phyloP scores from a whole-genome alignment of 2,797 vertebrate genomes.

The Typhlichthys subterraneus region DNA sequence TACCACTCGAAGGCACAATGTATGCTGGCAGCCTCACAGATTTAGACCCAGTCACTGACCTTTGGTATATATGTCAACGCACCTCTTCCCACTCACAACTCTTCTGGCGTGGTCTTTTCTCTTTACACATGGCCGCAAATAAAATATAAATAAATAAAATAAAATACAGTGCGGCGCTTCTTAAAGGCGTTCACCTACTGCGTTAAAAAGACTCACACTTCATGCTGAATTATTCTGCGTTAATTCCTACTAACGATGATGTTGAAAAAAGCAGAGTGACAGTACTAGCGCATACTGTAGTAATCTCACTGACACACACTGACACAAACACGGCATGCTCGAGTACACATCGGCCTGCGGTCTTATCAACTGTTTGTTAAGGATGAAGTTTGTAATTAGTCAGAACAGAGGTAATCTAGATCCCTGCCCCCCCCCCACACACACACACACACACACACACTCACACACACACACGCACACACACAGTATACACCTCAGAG shows the following conservation, averaged over 20 bases:
- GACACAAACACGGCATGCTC: constrained; percentile 32
- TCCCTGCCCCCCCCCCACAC: not conserved
- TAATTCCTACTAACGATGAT: too few relatives aligned
- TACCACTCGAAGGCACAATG: constrained; percentile 11
- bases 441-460: not conserved
- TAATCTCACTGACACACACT: constrained; percentile 9
- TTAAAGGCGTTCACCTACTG: not conserved
- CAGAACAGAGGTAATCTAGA: constrained; percentile 37
- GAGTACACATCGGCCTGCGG: constrained; percentile 39
- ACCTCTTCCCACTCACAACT: not conserved
- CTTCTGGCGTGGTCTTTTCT: not conserved
- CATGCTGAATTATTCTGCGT: too few relatives aligned
- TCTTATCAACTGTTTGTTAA: constrained; percentile 34
- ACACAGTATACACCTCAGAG: too few relatives aligned
- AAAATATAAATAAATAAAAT: too few relatives aligned
- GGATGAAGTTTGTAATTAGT: constrained; percentile 67
- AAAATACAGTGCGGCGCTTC: not conserved
- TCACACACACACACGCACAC: too few relatives aligned
- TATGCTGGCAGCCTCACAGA: constrained; percentile 6
- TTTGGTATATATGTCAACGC: constrained; percentile 24
- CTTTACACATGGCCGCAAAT: too few relatives aligned
- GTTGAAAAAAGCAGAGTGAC: too few relatives aligned
- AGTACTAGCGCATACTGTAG: too few relatives aligned
- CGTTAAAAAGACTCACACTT: too few relatives aligned
- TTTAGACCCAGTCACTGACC: constrained; percentile 23